A percentile compares a stretch with the other conserved stretches of the same genome.
Evolutionary conservation across 92 coral and sea anemone species (phyloP).

Genomic region (Epizoanthus illoricatus): DNA sequence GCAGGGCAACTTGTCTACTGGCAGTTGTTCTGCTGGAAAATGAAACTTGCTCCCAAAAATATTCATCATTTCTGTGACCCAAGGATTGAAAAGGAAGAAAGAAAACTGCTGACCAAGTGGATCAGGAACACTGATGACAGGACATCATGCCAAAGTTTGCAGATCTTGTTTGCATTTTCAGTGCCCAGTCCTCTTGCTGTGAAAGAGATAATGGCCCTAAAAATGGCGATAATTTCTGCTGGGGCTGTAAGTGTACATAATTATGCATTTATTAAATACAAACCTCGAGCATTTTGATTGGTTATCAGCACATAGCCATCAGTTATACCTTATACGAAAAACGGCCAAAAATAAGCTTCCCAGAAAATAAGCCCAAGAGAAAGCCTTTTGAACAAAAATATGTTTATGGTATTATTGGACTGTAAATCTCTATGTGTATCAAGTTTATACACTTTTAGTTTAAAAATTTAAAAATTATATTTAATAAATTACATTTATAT

Average conservation of each 20-base stretch:
- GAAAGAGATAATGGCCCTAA: constrained; percentile 55
- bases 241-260: constrained; percentile 76
- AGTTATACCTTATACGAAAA: no score
- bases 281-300: no score
- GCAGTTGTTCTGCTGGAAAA: constrained; percentile 74
- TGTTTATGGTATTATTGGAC: no score
- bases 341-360: no score
- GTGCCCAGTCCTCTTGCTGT: constrained; percentile 69
- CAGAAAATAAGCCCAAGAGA: no score
- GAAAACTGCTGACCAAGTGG: constrained; percentile 65
- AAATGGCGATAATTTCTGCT: constrained; percentile 71
- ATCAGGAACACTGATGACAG: constrained; percentile 80
- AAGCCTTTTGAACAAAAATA: no score
- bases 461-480: no score
- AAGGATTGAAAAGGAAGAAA: constrained; percentile 43
- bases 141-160: constrained; percentile 76
- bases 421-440: no score
- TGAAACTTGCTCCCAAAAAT: constrained; percentile 72
- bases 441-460: no score
- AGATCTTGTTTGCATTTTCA: constrained; percentile 86
- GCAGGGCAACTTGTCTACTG: constrained; percentile 57
- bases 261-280: no score
- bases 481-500: no score
- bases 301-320: no score
- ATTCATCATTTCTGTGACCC: constrained; percentile 73